Evolutionary conservation across 1,140 invertebrate species (phyloP).

Genomic region (Hylyphantes graminicola): DNA sequence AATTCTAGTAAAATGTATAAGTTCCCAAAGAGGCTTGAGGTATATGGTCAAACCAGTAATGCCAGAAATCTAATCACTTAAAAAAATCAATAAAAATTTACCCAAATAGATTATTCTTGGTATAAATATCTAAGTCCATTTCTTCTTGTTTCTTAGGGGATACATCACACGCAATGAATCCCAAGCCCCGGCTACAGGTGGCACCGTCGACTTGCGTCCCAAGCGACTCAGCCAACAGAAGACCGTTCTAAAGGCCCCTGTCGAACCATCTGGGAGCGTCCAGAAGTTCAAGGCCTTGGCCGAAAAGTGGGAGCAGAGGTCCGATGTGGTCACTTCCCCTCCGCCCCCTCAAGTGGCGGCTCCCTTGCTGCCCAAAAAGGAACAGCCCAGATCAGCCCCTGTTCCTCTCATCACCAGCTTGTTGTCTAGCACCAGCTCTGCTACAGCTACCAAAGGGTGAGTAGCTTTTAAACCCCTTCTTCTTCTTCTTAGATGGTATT

Average conservation of each 20-base stretch:
- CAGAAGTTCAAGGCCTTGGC: slow-evolving; percentile 68
- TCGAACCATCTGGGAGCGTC: slow-evolving; percentile 61
- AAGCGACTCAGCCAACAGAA: slow-evolving; percentile 53
- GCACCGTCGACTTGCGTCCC: slow-evolving; percentile 40
- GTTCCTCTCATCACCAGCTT: slow-evolving; percentile 5
- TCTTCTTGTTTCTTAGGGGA: neutral
- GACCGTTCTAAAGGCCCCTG: slow-evolving; percentile 33
- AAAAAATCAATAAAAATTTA: neutral
- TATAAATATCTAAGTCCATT: neutral
- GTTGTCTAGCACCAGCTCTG: slow-evolving; percentile 3
- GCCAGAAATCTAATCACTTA: neutral
- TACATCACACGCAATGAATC: neutral
- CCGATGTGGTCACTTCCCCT: slow-evolving; percentile 62
- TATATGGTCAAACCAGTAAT: neutral
- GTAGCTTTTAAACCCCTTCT: neutral
- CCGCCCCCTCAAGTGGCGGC: slow-evolving; percentile 33
- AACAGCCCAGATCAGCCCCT: neutral
- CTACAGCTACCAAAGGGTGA: slow-evolving; percentile 42
- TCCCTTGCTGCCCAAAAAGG: neutral
- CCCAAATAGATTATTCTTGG: too few relatives aligned
- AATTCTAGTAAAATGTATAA: too few relatives aligned
- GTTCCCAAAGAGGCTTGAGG: neutral
- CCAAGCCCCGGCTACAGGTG: neutral
- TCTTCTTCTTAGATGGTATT: too few relatives aligned
- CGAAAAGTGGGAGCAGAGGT: slow-evolving; percentile 68